Evolutionary conservation across 2,113 vertebrate genomes (phyloP), one percentile per base, ranked within the genome.

Genomic region (Morone chrysops): DNA sequence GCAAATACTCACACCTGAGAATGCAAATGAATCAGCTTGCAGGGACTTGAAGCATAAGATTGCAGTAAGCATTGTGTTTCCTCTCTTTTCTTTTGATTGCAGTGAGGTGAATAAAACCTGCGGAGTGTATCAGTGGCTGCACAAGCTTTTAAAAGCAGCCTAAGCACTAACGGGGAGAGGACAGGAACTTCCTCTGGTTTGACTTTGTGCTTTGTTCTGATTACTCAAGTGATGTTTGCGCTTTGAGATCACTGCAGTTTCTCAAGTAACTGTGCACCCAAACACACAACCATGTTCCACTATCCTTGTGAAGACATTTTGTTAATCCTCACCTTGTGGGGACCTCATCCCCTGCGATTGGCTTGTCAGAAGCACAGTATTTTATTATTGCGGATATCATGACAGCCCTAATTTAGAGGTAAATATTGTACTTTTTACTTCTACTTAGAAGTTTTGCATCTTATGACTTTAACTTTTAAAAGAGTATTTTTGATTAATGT

Each of bases 101-200:
- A 38, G 16, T 14, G 53, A 13, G 76, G 31, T 53, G 45, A 53
- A 61, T 31, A 43, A 60, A 51, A 12, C 65, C 41, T 5, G 43
- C 14, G 69, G 12, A 43, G 68, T 14, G 43, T 12, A 20, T 36
- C 41, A 18, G 47, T 4, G 8, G 36, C 73, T 20, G 14, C 1
- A 10, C 6, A 13, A 20, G 69, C 41, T n/a, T 41, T 22, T 56
- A 45, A 75, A 60, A 80, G 70, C 56, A 31, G 16, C 41, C 22
- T 0, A 7, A 48, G 70, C 11, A 4, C 25, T 4, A 22, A 63
- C 20, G 6, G 20, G 31, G 13, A 53, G 50, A n/a, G 25, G 22
- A 77, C 73, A 57, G 65, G 65, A 75, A 86, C 48, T 81, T 86
- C 73, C 70, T 75, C 69, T 61, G 57, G n/a, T 70, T 63, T 71